Conservation (phyloP, 2,888 invertebrate species). For the Lucinisca nassula region DNA sequence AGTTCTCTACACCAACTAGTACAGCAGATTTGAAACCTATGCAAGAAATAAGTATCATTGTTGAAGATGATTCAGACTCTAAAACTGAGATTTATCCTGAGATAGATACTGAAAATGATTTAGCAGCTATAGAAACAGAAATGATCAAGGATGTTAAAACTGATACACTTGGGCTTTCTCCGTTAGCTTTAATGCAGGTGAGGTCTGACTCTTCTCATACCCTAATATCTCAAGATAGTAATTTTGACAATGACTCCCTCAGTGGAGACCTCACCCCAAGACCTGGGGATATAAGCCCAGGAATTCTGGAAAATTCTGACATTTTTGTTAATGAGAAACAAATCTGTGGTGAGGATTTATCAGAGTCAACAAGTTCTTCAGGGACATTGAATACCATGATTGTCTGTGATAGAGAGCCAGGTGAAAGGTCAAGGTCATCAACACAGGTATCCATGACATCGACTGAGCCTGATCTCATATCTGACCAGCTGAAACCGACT, state of each 20-base stretch:
- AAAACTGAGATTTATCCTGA: conserved; percentile 30
- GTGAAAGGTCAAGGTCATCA: conserved; percentile 18
- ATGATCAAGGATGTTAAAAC: not conserved
- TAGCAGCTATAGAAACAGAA: not conserved
- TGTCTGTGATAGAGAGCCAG: not conserved
- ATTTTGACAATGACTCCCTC: conserved; percentile 32
- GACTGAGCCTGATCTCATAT: not conserved
- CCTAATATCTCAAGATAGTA: conserved; percentile 58
- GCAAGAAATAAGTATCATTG: conserved; percentile 50
- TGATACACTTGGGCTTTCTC: not conserved
- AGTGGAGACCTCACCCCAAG: conserved; percentile 55
- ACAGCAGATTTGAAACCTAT: not conserved
- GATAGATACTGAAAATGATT: not conserved
- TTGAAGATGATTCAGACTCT: conserved; percentile 48
- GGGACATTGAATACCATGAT: conserved; percentile 48
- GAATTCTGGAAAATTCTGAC: conserved; percentile 6
- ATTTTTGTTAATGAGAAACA: conserved; percentile 23
- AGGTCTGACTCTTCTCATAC: conserved; percentile 74
- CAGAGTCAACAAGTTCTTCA: conserved; percentile 62
- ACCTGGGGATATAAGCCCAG: conserved; percentile 40
- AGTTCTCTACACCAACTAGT: conserved; percentile 34
- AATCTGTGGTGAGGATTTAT: conserved; percentile 47
- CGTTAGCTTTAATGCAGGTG: conserved; percentile 32
- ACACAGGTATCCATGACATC: not conserved
- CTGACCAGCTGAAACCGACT: not conserved